Conservation (phyloP, 2,888 invertebrate species). For the Drosophila colorata region DNA sequence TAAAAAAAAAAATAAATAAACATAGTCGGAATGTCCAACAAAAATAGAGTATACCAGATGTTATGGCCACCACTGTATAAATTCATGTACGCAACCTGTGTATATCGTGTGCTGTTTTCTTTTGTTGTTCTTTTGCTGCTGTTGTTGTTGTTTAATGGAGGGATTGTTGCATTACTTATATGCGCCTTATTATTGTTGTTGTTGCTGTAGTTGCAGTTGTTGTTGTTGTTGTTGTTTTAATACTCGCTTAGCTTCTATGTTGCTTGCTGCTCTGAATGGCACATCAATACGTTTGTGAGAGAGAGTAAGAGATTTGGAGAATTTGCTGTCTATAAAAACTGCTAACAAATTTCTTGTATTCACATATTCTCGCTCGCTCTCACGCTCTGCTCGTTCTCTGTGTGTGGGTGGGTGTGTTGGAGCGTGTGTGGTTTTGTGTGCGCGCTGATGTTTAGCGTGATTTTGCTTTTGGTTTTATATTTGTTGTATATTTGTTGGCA, state of each 20-base stretch:
- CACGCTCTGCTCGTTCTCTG: constrained; percentile 8
- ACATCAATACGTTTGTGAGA: constrained; percentile 61
- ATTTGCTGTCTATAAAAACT: constrained; percentile 40
- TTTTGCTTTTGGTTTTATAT: constrained; percentile 31
- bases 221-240: constrained; percentile 56
- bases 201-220: constrained; percentile 33
- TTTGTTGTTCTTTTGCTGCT: constrained; percentile 19
- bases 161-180: constrained; percentile 72
- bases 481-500: constrained; percentile 52
- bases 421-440: neutral
- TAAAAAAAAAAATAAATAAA: neutral
- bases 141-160: constrained; percentile 72
- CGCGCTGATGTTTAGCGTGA: constrained; percentile 10
- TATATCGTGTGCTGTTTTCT: constrained; percentile 27
- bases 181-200: constrained; percentile 42
- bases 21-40: neutral
- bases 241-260: constrained; percentile 81
- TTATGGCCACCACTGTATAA: neutral
- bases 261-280: constrained; percentile 68
- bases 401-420: constrained; percentile 3
- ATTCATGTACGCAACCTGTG: constrained; percentile 48
- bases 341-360: constrained; percentile 26
- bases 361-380: constrained; percentile 45
- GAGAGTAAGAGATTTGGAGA: constrained; percentile 27
- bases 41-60: neutral